Evolutionary conservation across 92 coral and sea anemone species (phyloP).

Genomic region (Metridium senile): DNA sequence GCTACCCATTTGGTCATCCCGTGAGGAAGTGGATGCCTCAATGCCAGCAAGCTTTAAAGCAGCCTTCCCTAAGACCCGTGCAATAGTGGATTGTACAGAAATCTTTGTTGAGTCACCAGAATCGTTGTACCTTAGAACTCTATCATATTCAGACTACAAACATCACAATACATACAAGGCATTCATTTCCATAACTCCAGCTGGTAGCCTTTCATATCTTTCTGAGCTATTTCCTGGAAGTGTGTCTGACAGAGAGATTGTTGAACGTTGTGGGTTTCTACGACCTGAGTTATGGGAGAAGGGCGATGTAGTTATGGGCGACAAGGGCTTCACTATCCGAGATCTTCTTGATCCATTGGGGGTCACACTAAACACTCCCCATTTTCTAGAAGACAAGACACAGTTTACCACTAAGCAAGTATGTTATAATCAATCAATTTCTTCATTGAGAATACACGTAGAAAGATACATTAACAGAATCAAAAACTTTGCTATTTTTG

Average conservation of each 20-base stretch:
- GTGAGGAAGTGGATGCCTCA: constrained; percentile 48
- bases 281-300: constrained; percentile 47
- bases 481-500: constrained; percentile 46
- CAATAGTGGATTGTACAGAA: constrained; percentile 47
- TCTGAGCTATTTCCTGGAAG: constrained; percentile 51
- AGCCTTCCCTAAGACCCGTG: constrained; percentile 56
- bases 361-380: constrained; percentile 44
- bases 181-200: constrained; percentile 51
- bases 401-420: constrained; percentile 48
- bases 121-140: constrained; percentile 40
- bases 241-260: constrained; percentile 54
- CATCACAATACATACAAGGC: constrained; percentile 58
- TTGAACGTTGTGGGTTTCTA: constrained; percentile 51
- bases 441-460: constrained; percentile 45
- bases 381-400: constrained; percentile 41
- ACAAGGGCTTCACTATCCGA: constrained; percentile 46
- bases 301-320: constrained; percentile 62
- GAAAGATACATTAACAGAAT: constrained; percentile 45
- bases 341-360: constrained; percentile 46
- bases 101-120: constrained; percentile 61
- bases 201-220: constrained; percentile 46
- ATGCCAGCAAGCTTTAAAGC: constrained; percentile 58
- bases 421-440: constrained; percentile 33
- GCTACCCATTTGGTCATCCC: constrained; percentile 56
- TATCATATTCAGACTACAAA: constrained; percentile 59